Evolutionary conservation across 2,113 vertebrate genomes (phyloP).

Genomic region (Thomomys bottae): DNA sequence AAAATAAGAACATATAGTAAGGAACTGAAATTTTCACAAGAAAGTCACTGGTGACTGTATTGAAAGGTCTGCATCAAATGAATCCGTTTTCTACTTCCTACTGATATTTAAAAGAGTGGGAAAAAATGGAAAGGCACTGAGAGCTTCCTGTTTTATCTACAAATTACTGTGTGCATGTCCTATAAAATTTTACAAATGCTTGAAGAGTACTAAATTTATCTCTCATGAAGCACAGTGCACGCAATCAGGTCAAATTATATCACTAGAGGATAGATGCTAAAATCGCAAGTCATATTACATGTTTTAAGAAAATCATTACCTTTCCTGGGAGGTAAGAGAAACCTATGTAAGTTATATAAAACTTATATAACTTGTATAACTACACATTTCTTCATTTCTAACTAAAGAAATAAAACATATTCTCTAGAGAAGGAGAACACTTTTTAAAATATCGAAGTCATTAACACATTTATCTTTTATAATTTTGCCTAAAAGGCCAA

Average conservation of each 20-base stretch:
- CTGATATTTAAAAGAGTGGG: background rate
- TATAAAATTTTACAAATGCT: background rate
- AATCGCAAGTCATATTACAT: background rate
- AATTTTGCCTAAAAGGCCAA: background rate
- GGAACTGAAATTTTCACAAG: background rate
- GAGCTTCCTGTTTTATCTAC: background rate
- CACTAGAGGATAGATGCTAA: background rate
- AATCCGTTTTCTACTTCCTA: background rate
- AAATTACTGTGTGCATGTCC: background rate
- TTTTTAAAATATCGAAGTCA: background rate
- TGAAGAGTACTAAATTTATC: background rate
- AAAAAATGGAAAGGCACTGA: background rate
- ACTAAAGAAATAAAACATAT: background rate
- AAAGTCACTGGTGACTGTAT: background rate
- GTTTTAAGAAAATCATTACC: background rate
- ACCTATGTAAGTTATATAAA: background rate
- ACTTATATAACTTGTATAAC: no score
- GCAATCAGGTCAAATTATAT: background rate
- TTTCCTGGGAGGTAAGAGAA: background rate
- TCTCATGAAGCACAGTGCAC: background rate
- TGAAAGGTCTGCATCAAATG: fast-evolving
- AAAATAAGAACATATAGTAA: background rate
- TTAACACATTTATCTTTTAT: background rate
- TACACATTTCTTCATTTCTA: background rate
- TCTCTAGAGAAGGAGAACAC: background rate